Evolutionary conservation across 2,888 invertebrate species (phyloP).

Genomic region (Drosophila emarginata): DNA sequence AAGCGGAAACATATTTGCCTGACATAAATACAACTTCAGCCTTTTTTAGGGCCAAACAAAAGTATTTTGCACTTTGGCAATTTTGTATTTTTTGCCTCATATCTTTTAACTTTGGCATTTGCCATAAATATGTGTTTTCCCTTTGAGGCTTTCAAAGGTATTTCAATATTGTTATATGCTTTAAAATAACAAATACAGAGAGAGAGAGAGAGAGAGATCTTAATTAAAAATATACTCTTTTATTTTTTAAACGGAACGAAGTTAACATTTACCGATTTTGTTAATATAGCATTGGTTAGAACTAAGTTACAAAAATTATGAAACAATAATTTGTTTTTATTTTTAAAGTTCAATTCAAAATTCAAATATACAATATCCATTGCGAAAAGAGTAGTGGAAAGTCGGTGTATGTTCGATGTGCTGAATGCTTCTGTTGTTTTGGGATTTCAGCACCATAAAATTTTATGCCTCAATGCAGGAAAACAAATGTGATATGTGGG

Average conservation of each 20-base stretch:
- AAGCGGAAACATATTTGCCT: conserved; percentile 74
- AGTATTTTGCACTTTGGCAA: conserved; percentile 70
- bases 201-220: no score
- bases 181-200: conserved; percentile 2
- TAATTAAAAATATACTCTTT: background rate
- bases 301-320: no score
- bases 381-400: background rate
- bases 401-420: background rate
- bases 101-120: conserved; percentile 55
- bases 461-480: conserved; percentile 69
- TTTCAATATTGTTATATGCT: conserved; percentile 10
- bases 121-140: conserved; percentile 40
- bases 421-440: conserved; percentile 11
- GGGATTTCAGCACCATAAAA: conserved; percentile 68
- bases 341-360: no score
- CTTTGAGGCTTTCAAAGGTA: conserved; percentile 29
- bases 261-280: no score
- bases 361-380: no score
- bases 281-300: no score
- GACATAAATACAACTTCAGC: conserved; percentile 71
- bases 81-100: conserved; percentile 52
- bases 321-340: no score
- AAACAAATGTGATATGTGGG: conserved; percentile 67
- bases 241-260: no score
- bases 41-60: conserved; percentile 46